phyloP scores from a whole-genome alignment of 2,888 invertebrate genomes.

The Antheraea assamensis region DNA sequence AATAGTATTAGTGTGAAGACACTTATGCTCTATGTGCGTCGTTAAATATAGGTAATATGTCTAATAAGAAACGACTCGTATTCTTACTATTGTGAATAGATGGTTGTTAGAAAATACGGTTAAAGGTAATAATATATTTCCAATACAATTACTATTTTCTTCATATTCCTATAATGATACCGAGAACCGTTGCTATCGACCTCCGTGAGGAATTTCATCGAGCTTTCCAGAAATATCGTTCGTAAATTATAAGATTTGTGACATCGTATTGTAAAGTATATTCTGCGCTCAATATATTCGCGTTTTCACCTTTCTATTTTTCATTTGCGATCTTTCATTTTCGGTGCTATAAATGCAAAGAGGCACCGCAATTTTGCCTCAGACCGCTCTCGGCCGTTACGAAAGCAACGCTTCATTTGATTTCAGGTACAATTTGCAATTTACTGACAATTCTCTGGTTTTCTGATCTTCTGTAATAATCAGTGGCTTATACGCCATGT shows the following conservation, averaged over 20 bases:
- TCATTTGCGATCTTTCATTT: slow-evolving; percentile 60
- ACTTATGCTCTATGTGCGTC: too few relatives aligned
- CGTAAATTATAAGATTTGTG: not conserved
- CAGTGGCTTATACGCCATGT: slow-evolving; percentile 4
- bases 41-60: too few relatives aligned
- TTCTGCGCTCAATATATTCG: slow-evolving; percentile 2
- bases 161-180: not conserved
- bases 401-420: slow-evolving; percentile 46
- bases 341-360: slow-evolving; percentile 69
- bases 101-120: too few relatives aligned
- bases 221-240: not conserved
- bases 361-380: slow-evolving; percentile 54
- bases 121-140: not conserved
- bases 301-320: slow-evolving; percentile 43
- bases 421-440: slow-evolving; percentile 41
- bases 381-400: slow-evolving; percentile 50
- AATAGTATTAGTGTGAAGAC: too few relatives aligned
- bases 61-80: too few relatives aligned
- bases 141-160: not conserved
- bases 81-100: too few relatives aligned
- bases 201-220: not conserved
- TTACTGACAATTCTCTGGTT: slow-evolving; percentile 10
- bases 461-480: slow-evolving; percentile 9
- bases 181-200: not conserved
- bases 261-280: not conserved